Evolutionary conservation across 2,797 vertebrate genomes (phyloP).

Genomic region (Denticeps clupeoides): DNA sequence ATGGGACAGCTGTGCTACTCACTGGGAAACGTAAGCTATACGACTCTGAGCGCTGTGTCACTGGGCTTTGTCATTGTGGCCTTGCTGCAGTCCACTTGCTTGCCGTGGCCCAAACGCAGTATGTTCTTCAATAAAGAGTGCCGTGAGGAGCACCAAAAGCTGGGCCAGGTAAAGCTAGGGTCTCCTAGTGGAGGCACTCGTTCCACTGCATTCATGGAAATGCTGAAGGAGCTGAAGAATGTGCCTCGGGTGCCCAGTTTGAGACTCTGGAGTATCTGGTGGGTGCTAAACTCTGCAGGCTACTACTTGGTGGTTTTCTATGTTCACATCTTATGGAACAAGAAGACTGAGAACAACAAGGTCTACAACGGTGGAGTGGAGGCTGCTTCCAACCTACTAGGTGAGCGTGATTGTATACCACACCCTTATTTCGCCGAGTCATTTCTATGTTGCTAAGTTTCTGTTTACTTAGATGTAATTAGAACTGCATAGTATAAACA

Average conservation of each 20-base stretch:
- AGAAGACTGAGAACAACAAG: conserved; percentile 41
- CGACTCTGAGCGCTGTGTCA: conserved; percentile 60
- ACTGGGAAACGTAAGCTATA: conserved; percentile 39
- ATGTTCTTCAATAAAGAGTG: conserved; percentile 74
- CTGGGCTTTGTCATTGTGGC: conserved; percentile 74
- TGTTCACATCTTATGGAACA: conserved; percentile 83
- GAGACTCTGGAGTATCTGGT: conserved; percentile 90
- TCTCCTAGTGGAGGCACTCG: no score
- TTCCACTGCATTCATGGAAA: conserved; percentile 51
- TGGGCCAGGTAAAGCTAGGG: no score
- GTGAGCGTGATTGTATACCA: conserved; percentile 42
- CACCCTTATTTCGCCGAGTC: neutral
- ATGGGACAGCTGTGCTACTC: conserved; percentile 78
- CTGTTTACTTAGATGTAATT: no score
- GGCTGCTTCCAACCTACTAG: conserved; percentile 76
- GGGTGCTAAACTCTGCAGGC: conserved; percentile 85
- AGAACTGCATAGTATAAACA: no score
- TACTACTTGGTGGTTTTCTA: conserved; percentile 93
- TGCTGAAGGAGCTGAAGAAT: conserved; percentile 64
- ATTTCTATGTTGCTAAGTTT: neutral
- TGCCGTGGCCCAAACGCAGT: conserved; percentile 76
- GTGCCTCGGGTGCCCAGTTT: conserved; percentile 58
- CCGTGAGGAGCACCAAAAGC: no score
- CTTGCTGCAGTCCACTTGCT: conserved; percentile 66
- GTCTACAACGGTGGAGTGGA: conserved; percentile 87